Evolutionary conservation across 2,113 vertebrate genomes (phyloP), one percentile per base, ranked within the genome.

Genomic region (Gorsachius goisagi): DNA sequence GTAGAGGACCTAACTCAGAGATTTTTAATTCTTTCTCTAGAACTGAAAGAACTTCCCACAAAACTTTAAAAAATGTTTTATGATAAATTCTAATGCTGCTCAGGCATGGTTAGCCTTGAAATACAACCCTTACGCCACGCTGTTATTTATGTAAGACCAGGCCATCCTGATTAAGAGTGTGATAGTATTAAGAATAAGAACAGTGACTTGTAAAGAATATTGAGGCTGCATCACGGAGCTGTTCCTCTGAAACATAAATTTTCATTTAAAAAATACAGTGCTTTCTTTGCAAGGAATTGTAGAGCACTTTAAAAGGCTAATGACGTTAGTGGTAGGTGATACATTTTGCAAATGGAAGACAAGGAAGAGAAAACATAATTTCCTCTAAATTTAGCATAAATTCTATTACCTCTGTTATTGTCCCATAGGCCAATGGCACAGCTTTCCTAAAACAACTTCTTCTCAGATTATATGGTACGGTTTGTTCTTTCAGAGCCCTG

Each of bases 311-410:
- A 64, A 83, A 87, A 72, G 35, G 60, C 90, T 96, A 82, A 93
- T 62, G 78, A 76, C 5, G 6, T 97, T 90, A 80, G 69, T 88
- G 53, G 84, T 85, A 87, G 71, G 76, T 95, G 69, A 95, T 77
- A 49, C 5, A 44, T 93, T 97, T 95, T 95, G 73, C 59, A 95
- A 85, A 95, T 56, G 41, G 76, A 80, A 88, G 79, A 77, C 19
- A 66, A 67, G 83, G 58, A 88, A 97, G 73, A 95, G 67, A 96
- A 97, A 96, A 95, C 67, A 91, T 32, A 44, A 93, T 64, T 97
- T 96, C 86, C 69, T 95, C 88, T 94, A 59, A 94, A 82, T 93
- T 95, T 94, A 96, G 60, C 69, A 63, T 91, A 64, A 84, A 91
- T 95, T 93, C 87, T 68, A 85, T 96, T 96, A 91, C 55, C 33